Evolutionary conservation across 2,113 vertebrate genomes (phyloP).

Genomic region (Empidonax alnorum): DNA sequence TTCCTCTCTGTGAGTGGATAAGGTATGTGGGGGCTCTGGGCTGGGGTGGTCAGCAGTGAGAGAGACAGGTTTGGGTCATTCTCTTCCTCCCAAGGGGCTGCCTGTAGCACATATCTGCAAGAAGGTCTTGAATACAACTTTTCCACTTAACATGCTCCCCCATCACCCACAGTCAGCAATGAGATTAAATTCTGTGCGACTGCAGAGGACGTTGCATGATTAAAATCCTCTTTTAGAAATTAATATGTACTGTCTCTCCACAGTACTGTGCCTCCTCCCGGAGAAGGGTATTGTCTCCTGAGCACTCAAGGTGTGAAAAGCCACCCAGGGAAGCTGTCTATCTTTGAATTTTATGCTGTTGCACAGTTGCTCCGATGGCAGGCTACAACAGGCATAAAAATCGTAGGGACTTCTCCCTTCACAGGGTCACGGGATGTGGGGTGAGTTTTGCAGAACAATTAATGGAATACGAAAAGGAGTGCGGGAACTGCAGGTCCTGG

Average conservation of each 20-base stretch:
- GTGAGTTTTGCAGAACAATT: background rate
- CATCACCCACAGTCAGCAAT: constrained; percentile 61
- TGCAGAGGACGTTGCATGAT: constrained; percentile 70
- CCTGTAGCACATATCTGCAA: constrained; percentile 32
- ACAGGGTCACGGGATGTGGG: background rate
- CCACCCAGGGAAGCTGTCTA: constrained; percentile 43
- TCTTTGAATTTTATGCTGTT: constrained; percentile 61
- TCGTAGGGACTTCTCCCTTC: background rate
- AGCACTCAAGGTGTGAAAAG: constrained; percentile 66
- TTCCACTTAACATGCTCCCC: constrained; percentile 67
- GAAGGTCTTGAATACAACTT: constrained; percentile 65
- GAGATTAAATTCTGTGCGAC: constrained; percentile 67
- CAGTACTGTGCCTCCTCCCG: constrained; percentile 15
- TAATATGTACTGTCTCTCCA: constrained; percentile 50
- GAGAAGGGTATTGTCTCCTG: constrained; percentile 64
- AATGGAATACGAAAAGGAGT: background rate
- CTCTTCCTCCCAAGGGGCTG: background rate
- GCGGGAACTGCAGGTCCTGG: background rate
- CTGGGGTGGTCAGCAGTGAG: background rate
- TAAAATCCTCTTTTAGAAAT: constrained; percentile 74
- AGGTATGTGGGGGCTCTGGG: background rate
- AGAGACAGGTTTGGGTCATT: background rate
- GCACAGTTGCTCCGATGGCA: constrained; percentile 12
- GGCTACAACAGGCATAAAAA: constrained; percentile 19
- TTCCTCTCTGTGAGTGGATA: background rate